Base-by-base conservation (phyloP, 2,888 invertebrate genomes). In the Zeuzera pyrina region DNA sequence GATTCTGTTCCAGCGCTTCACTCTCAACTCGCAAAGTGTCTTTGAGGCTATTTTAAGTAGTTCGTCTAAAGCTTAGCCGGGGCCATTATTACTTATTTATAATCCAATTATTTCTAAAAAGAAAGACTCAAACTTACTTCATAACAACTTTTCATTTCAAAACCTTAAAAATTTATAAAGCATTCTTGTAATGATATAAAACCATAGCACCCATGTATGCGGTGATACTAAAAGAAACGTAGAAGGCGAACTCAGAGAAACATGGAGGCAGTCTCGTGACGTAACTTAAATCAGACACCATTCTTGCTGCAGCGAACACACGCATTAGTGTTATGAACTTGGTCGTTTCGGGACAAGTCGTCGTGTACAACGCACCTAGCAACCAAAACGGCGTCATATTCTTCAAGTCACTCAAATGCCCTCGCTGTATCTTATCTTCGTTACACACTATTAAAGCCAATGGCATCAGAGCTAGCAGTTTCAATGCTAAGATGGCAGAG, bases 371-470 rank as follows among this genome's bases (percentile, higher is more conserved):
- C 0, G 49, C 69, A 6, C 61, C 58, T 0, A 70, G 57, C n/a
- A 72, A 32, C 70, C 71, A 72, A 33, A 71, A 71, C 0, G 70
- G 68, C 1, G 62, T 68, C 8, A 71, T 33, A 27, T 67, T 57
- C 50, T 69, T 70, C 32, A 70, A 34, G 14, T 61, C 65, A 39
- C 63, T 67, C 8, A 69, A 29, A 15, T 58, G 60, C 0, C 69
- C 65, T 3, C 67, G 49, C 15, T 54, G 55, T 0, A 64, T 38
- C 29, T 56, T 60, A 1, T 60, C 57, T 2, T 55, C 57, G 16
- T 49, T 45, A 25, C 47, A 46, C 1, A 52, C 37, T 2, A 69
- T 22, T 1, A 50, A 34, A 6, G 63, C 52, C 2, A 71, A 30
- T 0, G 67, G 68, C 0, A 36, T 36, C 10, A 68, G 16, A 13